Evolutionary conservation across 2,113 vertebrate genomes (phyloP).

Genomic region (Apaloderma vittatum): DNA sequence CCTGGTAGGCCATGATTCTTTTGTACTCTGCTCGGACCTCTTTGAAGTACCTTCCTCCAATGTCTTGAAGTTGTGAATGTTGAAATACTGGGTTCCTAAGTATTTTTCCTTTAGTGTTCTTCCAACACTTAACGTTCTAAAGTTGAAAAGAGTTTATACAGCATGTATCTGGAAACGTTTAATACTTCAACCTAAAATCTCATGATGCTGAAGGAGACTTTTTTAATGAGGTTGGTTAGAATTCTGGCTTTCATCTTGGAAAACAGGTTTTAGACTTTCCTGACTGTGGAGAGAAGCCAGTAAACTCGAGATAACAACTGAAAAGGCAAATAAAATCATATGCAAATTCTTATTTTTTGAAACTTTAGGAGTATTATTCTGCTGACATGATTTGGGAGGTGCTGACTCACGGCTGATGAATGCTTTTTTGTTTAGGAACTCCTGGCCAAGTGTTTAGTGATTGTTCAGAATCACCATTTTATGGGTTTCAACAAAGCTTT

Average conservation of each 20-base stretch:
- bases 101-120: background rate
- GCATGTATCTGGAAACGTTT: background rate
- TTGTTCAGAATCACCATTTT: background rate
- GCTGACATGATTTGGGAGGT: background rate
- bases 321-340: background rate
- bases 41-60: background rate
- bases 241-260: background rate
- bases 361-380: background rate
- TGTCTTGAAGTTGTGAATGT: background rate
- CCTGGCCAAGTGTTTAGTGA: background rate
- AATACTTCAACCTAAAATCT: background rate
- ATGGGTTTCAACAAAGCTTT: background rate
- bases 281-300: background rate
- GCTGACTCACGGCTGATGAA: background rate
- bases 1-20: background rate
- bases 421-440: slow-evolving; percentile 15
- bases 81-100: background rate
- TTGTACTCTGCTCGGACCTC: background rate
- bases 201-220: background rate
- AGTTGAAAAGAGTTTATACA: background rate
- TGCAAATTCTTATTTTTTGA: background rate
- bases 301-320: background rate
- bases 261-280: background rate
- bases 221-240: background rate
- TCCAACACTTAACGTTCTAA: background rate